Percentiles rank a stretch among this genome's conserved stretches.
phyloP scores from a whole-genome alignment of 2,113 vertebrate genomes.

The Seriola quinqueradiata region DNA sequence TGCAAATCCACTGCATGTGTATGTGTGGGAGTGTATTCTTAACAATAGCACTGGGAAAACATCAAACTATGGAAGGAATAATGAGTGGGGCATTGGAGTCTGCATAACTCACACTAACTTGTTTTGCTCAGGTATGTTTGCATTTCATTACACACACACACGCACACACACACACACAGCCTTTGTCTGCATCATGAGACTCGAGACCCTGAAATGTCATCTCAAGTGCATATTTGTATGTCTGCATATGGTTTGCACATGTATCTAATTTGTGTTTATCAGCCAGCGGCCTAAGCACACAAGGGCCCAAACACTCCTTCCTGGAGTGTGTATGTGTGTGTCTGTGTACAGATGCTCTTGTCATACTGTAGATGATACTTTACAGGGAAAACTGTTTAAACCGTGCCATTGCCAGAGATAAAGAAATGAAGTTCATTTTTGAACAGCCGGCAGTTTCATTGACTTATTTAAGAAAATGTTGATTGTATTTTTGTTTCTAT shows the following conservation, averaged over 20 bases:
- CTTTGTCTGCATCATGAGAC: slow-evolving; percentile 54
- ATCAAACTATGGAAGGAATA: background rate
- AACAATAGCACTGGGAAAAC: background rate
- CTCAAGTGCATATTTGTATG: slow-evolving; percentile 34
- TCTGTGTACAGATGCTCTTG: slow-evolving; percentile 9
- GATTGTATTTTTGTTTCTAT: too few relatives aligned
- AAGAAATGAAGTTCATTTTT: background rate
- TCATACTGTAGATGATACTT: background rate
- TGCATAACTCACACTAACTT: slow-evolving; percentile 18
- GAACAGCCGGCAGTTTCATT: background rate
- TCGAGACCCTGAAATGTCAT: slow-evolving; percentile 26
- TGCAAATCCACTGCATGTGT: background rate
- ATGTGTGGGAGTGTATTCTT: background rate
- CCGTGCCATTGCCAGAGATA: background rate
- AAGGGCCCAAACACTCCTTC: background rate
- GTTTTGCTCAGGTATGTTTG: slow-evolving; percentile 23
- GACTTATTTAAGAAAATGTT: background rate
- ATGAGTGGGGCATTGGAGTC: background rate
- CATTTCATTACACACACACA: background rate
- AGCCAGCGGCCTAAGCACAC: slow-evolving; percentile 17
- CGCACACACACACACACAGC: background rate
- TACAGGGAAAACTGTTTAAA: background rate
- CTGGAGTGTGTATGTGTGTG: slow-evolving; percentile 32
- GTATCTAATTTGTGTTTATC: slow-evolving; percentile 54
- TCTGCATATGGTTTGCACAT: slow-evolving; percentile 55